Evolutionary conservation across 2,797 vertebrate genomes (phyloP), one percentile per base, ranked within the genome.

Genomic region (Leptatherina wallacei): DNA sequence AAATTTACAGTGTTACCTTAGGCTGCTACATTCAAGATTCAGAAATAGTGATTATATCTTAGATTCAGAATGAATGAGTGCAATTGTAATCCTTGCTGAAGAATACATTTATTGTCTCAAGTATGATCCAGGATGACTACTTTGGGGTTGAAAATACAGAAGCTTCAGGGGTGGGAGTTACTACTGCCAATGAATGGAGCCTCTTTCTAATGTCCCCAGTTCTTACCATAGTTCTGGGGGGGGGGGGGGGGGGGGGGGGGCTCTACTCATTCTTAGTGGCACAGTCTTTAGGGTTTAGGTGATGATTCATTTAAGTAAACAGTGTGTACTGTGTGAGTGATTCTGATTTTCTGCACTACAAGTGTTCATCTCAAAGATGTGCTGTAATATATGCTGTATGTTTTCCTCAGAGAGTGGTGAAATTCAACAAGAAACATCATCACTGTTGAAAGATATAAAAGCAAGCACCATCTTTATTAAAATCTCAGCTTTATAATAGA

Each of bases 241-340:
- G n/a, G n/a, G n/a, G n/a, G n/a, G n/a, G n/a, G n/a, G n/a, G n/a
- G n/a, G n/a, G n/a, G n/a, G n/a, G n/a, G n/a, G n/a, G n/a, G n/a
- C 35, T 56, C 64, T 57, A 24, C 74, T 70, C 56, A 30, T 65
- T 64, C 77, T 86, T 47, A 81, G 65, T 70, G 77, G 68, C 59
- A 69, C 73, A 90, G 90, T 90, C 89, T 86, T 85, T 77, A 84
- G 81, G 82, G 81, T 75, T 64, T 3, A 55, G 70, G 80, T 73
- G 87, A 90, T 91, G 92, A 94, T 87, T 88, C 87, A 80, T 77
- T 86, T 75, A 68, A 71, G 79, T 91, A 93, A 94, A 94, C 92
- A 92, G 80, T 85, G 85, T 74, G 58, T 78, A 92, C 83, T 71
- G 79, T 78, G 71, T 76, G 61, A 60, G 75, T 65, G 85, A 83